Conservation (phyloP, 2,113 vertebrate species). For the Caretta caretta region DNA sequence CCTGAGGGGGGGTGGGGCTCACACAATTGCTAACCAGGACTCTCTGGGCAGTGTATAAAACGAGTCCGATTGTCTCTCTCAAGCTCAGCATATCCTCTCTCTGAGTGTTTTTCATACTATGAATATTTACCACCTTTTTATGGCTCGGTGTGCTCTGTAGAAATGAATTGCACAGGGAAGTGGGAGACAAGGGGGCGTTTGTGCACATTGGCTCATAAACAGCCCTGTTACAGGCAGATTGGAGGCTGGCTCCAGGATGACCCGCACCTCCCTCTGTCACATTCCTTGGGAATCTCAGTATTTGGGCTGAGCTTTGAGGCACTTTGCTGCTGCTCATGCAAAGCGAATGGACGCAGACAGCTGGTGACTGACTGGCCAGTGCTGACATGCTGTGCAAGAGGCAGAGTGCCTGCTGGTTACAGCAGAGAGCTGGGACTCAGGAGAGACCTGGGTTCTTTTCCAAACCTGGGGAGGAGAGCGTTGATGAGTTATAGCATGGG, state of each 20-base stretch:
- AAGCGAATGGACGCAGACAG: background rate
- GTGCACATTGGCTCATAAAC: background rate
- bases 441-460: background rate
- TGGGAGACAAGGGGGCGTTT: background rate
- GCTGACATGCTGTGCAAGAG: conserved; percentile 15
- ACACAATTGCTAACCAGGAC: conserved; percentile 47
- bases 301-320: background rate
- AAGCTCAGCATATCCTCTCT: conserved; percentile 41
- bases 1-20: conserved; percentile 9
- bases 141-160: conserved; percentile 28
- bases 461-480: background rate
- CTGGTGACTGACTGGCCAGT: conserved; percentile 2
- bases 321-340: background rate
- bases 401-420: conserved; percentile 24
- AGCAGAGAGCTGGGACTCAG: background rate
- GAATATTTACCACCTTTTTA: conserved; percentile 69
- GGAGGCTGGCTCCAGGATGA: background rate
- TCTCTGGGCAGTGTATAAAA: conserved; percentile 35
- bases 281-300: accelerated
- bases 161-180: conserved; percentile 6
- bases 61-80: conserved; percentile 34
- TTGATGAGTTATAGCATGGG: accelerated
- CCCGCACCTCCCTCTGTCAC: background rate
- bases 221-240: background rate
- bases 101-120: conserved; percentile 44